Base-by-base conservation (phyloP, 2,797 vertebrate species). In the Scleropages formosus region DNA sequence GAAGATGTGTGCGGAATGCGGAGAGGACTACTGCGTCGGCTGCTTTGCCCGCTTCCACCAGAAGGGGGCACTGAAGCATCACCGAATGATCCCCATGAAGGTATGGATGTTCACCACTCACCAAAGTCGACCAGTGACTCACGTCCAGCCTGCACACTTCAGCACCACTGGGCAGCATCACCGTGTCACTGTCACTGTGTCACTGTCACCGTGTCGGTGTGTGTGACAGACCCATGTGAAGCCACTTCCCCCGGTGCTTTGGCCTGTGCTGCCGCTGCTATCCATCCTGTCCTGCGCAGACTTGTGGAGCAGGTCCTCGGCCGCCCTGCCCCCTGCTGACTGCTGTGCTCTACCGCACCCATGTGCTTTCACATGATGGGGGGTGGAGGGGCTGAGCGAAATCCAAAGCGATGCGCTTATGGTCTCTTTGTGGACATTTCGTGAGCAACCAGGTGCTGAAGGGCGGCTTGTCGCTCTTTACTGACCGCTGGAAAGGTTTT, bases 51-150 rank as follows among this genome's bases (percentile, higher is more conserved):
- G 71, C 81, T 91, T 94, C 61, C 93, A 95, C 88, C 95, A 95
- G 88, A 95, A 94, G 94, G 94, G 95, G 89, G 93, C 95, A 93
- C 89, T 96, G 51, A 95, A 93, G 84, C 88, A 92, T 90, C 94
- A 96, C 79, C 92, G 88, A 86, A 93, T 89, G 78, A 88, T 91
- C 74, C 88, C 90, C 27, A 68, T 93, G 79, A 89, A 94, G 92
- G 94, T 94, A 85, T 72, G 83, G 10, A 49, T n/a, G 72, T 18
- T 72, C 26, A 9, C 3, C 16, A 15, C 44, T 10, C 53, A n/a
- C 13, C 3, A 64, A 62, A 16, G 61, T 24, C 27, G 63, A 49
- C 44, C 10, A 16, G 7, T 51, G 31, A 49, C 18, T 46, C 18
- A 62, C 56, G 15, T 49, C 44, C 47, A 20, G 44, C 7, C 16